Conservation (phyloP, 2,797 vertebrate species). For the Catostomus latipinnis region DNA sequence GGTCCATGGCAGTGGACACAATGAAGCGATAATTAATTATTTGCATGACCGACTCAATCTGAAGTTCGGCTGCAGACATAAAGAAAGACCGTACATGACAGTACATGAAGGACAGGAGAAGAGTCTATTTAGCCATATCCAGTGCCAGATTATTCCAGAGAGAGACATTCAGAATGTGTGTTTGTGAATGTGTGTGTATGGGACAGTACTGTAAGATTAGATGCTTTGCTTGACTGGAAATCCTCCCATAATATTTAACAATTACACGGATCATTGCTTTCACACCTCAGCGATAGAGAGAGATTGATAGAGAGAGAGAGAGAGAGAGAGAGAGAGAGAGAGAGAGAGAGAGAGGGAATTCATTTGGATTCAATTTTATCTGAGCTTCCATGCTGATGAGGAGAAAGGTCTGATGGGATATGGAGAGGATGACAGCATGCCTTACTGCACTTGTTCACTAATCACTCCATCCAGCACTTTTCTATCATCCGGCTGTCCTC, state of each 20-base stretch:
- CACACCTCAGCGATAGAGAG: constrained; percentile 32
- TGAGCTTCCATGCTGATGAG: constrained; percentile 32
- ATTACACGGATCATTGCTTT: constrained; percentile 55
- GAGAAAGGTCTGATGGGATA: constrained; percentile 38
- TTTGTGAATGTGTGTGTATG: constrained; percentile 30
- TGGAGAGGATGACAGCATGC: constrained; percentile 29
- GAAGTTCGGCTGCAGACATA: constrained; percentile 31
- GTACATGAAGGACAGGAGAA: constrained; percentile 30
- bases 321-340: constrained; percentile 12
- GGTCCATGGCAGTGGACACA: constrained; percentile 6
- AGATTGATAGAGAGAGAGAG: constrained; percentile 18
- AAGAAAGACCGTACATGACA: neutral
- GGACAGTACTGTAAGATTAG: constrained; percentile 46
- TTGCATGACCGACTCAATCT: constrained; percentile 32
- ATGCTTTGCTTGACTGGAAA: constrained; percentile 56
- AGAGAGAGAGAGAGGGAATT: constrained; percentile 23
- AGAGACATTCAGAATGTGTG: constrained; percentile 27
- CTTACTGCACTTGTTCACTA: constrained; percentile 45
- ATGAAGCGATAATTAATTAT: constrained; percentile 30
- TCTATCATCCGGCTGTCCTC: constrained; percentile 34
- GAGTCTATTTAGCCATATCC: constrained; percentile 21
- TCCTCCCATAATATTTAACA: constrained; percentile 59
- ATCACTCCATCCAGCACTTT: constrained; percentile 49
- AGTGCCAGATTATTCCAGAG: constrained; percentile 27
- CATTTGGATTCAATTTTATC: constrained; percentile 51